phyloP scores from a whole-genome alignment of 2,113 vertebrate genomes.

The Abramis brama region DNA sequence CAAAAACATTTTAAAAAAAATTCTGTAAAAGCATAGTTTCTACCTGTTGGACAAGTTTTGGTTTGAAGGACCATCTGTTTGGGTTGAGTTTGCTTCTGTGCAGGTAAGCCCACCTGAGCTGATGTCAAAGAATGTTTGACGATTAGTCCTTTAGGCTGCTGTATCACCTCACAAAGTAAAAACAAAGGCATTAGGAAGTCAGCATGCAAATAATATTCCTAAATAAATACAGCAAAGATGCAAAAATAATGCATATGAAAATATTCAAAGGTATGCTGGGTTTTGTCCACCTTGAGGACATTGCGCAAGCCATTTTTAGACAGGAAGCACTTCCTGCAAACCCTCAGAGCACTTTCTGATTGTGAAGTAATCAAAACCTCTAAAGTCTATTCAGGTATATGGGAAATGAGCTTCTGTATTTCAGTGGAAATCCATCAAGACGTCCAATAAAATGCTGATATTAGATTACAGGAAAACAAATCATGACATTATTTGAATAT shows the following conservation, averaged over 20 bases:
- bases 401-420: constrained; percentile 51
- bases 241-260: neutral
- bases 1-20: neutral
- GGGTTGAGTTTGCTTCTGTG: constrained; percentile 66
- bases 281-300: constrained; percentile 5
- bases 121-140: constrained; percentile 68
- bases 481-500: constrained; percentile 51
- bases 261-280: neutral
- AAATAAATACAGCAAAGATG: neutral
- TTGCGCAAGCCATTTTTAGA: neutral
- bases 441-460: constrained; percentile 47
- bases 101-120: constrained; percentile 58
- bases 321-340: constrained; percentile 4
- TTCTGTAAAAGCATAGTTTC: neutral
- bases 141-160: constrained; percentile 68
- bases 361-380: constrained; percentile 32
- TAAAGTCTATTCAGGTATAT: constrained; percentile 28
- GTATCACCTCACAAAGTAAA: constrained; percentile 76
- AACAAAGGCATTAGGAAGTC: neutral
- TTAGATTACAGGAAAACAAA: constrained; percentile 58
- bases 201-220: no score
- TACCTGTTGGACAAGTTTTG: constrained; percentile 64
- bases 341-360: constrained; percentile 32
- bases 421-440: constrained; percentile 46
- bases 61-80: constrained; percentile 52